Evolutionary conservation across 2,888 invertebrate species (phyloP).

Genomic region (Pyrochroa serraticornis): DNA sequence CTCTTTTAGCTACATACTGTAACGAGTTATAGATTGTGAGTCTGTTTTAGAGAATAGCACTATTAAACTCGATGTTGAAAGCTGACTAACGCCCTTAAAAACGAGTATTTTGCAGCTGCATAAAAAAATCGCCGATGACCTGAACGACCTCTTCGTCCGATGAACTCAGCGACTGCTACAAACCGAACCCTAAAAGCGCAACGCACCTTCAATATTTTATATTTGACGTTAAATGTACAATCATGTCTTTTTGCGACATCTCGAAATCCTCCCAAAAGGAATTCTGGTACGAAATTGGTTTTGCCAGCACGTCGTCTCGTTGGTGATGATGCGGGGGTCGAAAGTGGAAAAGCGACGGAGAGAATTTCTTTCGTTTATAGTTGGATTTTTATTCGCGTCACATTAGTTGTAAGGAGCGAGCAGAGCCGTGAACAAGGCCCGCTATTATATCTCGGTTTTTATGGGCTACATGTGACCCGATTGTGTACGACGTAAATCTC

Average conservation of each 20-base stretch:
- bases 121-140: constrained; percentile 7
- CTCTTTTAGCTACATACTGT: no score
- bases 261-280: constrained; percentile 19
- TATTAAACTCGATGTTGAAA: background rate
- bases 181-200: constrained; percentile 29
- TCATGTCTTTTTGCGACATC: constrained; percentile 36
- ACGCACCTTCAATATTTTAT: constrained; percentile 39
- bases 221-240: constrained; percentile 41
- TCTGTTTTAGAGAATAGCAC: no score
- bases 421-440: constrained; percentile 23
- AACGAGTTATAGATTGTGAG: no score
- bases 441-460: constrained; percentile 30
- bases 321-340: background rate
- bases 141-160: constrained; percentile 14
- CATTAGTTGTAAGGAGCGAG: constrained; percentile 28
- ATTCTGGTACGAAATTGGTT: background rate
- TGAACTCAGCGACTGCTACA: constrained; percentile 4
- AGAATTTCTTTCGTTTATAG: constrained; percentile 24
- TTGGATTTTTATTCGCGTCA: constrained; percentile 27
- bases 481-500: constrained; percentile 33
- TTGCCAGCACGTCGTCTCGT: constrained; percentile 10
- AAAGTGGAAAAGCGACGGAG: constrained; percentile 3
- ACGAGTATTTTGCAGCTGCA: constrained; percentile 1
- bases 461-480: constrained; percentile 32
- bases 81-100: constrained; percentile 4